phyloP scores from a whole-genome alignment of 2,797 vertebrate species.

The Coregonus suidteri region DNA sequence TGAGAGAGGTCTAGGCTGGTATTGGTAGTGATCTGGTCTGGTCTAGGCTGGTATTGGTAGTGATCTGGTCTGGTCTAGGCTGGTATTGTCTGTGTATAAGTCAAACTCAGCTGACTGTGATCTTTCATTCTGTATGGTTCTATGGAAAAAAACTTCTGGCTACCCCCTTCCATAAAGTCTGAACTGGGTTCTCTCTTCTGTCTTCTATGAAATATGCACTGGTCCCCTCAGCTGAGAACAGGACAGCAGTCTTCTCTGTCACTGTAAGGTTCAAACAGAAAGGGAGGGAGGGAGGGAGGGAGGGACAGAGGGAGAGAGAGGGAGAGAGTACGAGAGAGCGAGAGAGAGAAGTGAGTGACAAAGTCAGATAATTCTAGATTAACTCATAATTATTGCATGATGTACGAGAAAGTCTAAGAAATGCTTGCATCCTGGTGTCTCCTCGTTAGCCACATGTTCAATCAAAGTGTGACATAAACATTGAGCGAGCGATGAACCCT shows the following conservation, averaged over 20 bases:
- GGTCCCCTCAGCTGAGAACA: conserved; percentile 8
- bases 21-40: no score
- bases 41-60: no score
- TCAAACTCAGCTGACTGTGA: not conserved
- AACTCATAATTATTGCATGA: not conserved
- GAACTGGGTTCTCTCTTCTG: not conserved
- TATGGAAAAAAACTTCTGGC: not conserved
- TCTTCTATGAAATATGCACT: no score
- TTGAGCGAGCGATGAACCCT: not conserved
- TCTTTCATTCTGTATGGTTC: not conserved
- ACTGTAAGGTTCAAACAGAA: not conserved
- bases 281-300: no score
- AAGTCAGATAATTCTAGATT: not conserved
- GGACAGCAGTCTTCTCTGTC: not conserved
- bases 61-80: not conserved
- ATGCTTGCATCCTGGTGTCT: not conserved
- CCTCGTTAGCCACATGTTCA: not conserved
- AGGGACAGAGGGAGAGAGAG: no score
- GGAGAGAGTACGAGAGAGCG: no score
- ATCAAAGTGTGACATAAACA: not conserved
- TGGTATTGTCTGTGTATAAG: not conserved
- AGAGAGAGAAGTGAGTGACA: not conserved
- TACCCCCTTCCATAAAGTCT: not conserved
- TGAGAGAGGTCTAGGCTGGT: not conserved
- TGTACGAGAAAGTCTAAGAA: not conserved